These are phyloP conservation scores for Atrichornis clamosus DNA, from an alignment of 2,113 vertebrate species.

Conservation along the genomic window DNA sequence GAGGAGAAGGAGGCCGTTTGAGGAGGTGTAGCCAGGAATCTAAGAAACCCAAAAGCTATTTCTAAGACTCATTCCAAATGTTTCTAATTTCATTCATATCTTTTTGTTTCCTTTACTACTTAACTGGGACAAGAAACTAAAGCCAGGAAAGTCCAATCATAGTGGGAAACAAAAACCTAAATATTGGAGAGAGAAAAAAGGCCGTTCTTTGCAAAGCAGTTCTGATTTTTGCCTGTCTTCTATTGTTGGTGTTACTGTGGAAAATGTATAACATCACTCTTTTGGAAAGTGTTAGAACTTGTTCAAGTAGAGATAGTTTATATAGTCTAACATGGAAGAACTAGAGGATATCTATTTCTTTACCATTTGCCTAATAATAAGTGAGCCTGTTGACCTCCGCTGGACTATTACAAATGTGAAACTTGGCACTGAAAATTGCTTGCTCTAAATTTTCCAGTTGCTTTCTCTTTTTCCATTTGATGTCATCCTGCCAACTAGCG, in stretches of 20 bases:
- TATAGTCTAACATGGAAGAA: slow-evolving; percentile 56
- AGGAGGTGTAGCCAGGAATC: slow-evolving; percentile 33
- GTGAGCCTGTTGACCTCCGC: slow-evolving; percentile 75
- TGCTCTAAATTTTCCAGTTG: slow-evolving; percentile 83
- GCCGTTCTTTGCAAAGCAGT: slow-evolving; percentile 7
- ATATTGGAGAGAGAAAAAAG: slow-evolving; percentile 69
- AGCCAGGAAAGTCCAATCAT: slow-evolving; percentile 72
- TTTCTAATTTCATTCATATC: slow-evolving; percentile 75
- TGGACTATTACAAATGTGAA: slow-evolving; percentile 79
- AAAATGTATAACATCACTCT: slow-evolving; percentile 60
- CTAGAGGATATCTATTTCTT: slow-evolving; percentile 67
- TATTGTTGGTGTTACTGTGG: slow-evolving; percentile 55
- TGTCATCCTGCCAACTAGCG: slow-evolving; percentile 78
- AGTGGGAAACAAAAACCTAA: slow-evolving; percentile 72
- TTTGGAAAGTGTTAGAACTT: slow-evolving; percentile 35
- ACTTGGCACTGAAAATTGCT: slow-evolving; percentile 81
- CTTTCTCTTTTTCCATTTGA: slow-evolving; percentile 74
- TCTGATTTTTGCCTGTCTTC: slow-evolving; percentile 60
- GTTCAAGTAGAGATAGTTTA: slow-evolving; percentile 45
- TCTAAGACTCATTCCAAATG: slow-evolving; percentile 55
- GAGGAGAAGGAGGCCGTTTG: neutral
- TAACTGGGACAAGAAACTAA: slow-evolving; percentile 70
- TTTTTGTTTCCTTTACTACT: slow-evolving; percentile 74
- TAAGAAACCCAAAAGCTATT: slow-evolving; percentile 62
- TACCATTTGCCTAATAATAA: slow-evolving; percentile 70